These are phyloP conservation scores for Colinus virginianus DNA, from an alignment of 2,113 vertebrate genomes.

Conservation along the genomic window DNA sequence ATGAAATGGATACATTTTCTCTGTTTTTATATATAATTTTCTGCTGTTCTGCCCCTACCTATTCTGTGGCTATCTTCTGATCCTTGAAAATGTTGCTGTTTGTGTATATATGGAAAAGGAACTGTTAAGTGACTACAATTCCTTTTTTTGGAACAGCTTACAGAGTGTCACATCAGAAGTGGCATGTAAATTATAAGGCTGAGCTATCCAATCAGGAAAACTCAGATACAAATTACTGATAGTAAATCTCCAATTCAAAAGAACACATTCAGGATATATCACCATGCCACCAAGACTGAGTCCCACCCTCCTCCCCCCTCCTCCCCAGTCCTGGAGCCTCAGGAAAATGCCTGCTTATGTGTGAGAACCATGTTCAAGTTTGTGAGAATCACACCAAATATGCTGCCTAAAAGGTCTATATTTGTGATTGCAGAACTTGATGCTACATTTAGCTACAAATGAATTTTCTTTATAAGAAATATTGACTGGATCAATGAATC, in stretches of 20 bases:
- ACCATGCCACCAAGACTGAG: no score
- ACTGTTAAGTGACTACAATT: not conserved
- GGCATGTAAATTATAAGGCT: not conserved
- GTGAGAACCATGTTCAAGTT: fast-evolving
- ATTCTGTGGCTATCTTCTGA: not conserved
- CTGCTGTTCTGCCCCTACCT: not conserved
- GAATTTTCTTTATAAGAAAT: not conserved
- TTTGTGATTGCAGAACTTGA: not conserved
- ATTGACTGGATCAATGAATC: not conserved
- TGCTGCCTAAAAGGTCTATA: not conserved
- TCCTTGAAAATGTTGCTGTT: not conserved
- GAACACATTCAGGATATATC: not conserved
- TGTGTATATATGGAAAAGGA: not conserved
- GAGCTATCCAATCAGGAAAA: not conserved
- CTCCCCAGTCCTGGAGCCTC: fast-evolving
- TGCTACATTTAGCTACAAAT: not conserved
- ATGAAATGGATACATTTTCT: not conserved
- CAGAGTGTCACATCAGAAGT: not conserved
- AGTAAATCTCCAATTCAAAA: not conserved
- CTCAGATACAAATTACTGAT: not conserved
- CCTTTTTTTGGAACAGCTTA: not conserved
- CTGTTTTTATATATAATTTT: not conserved
- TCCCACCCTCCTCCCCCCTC: no score
- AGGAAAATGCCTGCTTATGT: not conserved
- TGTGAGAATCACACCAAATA: not conserved